Evolutionary conservation across 1,140 invertebrate species (phyloP).

Genomic region (Zophobas morio): DNA sequence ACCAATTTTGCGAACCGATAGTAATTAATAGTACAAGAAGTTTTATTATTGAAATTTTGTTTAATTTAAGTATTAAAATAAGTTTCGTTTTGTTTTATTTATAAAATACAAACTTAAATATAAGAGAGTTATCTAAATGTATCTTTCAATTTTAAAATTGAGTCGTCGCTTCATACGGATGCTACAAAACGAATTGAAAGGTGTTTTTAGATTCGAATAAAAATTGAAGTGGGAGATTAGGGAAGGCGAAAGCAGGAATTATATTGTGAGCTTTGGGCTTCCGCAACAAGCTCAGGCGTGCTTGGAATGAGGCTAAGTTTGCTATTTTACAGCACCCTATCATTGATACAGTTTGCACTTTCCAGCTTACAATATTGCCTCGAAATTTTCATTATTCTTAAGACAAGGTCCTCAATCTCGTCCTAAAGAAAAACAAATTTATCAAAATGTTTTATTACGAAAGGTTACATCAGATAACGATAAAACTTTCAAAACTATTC

Average conservation of each 20-base stretch:
- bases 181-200: constrained; percentile 30
- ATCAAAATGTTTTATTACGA: constrained; percentile 33
- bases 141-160: constrained; percentile 31
- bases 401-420: constrained; percentile 19
- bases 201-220: constrained; percentile 45
- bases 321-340: constrained; percentile 57
- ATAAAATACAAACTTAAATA: constrained; percentile 32
- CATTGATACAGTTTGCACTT: constrained; percentile 55
- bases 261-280: constrained; percentile 60
- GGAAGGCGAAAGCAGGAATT: constrained; percentile 52
- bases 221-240: constrained; percentile 45
- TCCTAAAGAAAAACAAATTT: constrained; percentile 23
- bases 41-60: constrained; percentile 10
- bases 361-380: constrained; percentile 53
- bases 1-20: not conserved
- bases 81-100: constrained; percentile 33
- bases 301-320: constrained; percentile 61
- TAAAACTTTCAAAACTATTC: not conserved
- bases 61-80: constrained; percentile 11
- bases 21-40: not conserved
- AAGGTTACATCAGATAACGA: constrained; percentile 16
- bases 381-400: constrained; percentile 27
- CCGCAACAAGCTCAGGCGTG: constrained; percentile 59
- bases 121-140: constrained; percentile 41
- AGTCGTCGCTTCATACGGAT: not conserved